Evolutionary conservation across 2,797 vertebrate genomes (phyloP), one percentile per base, ranked within the genome.

Genomic region (Buceros bicornis): DNA sequence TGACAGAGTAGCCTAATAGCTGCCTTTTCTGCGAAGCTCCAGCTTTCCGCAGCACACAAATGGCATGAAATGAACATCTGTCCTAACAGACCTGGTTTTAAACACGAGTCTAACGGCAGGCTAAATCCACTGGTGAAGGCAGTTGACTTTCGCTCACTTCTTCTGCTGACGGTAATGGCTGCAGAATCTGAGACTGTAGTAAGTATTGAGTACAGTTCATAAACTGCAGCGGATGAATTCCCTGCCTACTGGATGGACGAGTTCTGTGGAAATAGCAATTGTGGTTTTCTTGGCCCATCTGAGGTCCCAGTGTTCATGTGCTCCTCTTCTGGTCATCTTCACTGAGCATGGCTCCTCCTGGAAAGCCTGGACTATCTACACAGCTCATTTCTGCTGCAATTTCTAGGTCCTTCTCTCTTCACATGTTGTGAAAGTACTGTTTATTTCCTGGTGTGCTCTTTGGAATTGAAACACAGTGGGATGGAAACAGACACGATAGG

Each of bases 321-420:
- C 6, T 53, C 50, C 19, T 74, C n/a, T 85, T 72, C 33, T 37
- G 40, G 28, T 29, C 25, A 70, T 20, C 26, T 31, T 42, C 19
- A 29, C 18, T n/a, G 43, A 35, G 28, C 31, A 29, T 11, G 10
- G 13, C 9, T 83, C 12, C n/a, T 70, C 29, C 48, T 81, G 71
- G 50, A 81, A 90, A 90, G 11, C 24, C 45, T 71, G 29, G 10
- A n/a, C 54, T 81, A 81, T 86, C 64, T 89, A 57, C 29, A 57
- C 16, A 61, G 24, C 3, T 90, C n/a, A 51, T 53, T 48, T 35
- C 37, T 50, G 24, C 28, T 61, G 11, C 60, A 53, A 19, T 69
- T 90, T 91, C 69, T 90, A 50, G 14, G 43, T 58, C 29, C 94
- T 82, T 56, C 48, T 93, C 33, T 73, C n/a, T 72, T 93, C 65